Base-by-base conservation (phyloP, 2,888 invertebrate genomes). In the Drosophila anceps region DNA sequence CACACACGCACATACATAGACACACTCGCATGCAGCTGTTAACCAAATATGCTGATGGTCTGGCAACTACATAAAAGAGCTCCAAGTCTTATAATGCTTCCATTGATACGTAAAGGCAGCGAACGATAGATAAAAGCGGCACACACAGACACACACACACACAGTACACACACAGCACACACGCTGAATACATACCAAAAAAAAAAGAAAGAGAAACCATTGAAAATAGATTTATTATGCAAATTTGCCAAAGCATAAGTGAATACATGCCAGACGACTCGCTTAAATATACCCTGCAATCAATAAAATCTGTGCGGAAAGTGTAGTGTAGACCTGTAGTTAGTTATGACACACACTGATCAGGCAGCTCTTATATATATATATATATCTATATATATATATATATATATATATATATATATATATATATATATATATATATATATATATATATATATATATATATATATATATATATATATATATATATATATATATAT, bases 221-320 rank as follows among this genome's bases (percentile, higher is more conserved):
- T 87, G 85, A 81, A 88, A 90, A 87, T 90, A 89, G 90, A 90
- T 90, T 88, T 88, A 89, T 81, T 90, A 88, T 88, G 87, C 77
- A 90, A 88, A 88, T 89, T 90, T 81, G 82, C 84, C 61, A 70
- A 73, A 74, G 82, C 78, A 76, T 80, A 84, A 87, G 87, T 77
- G 82, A 86, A 84, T 74, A 82, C 75, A 71, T 65, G 64, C 51
- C 61, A 77, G 77, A 76, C 73, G 57, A 41, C 41, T 51, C 48
- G 46, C 63, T 50, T 10, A 55, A 41, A 41, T 18, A 72, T 64
- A 81, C 73, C 67, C 77, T 51, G 27, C 31, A 75, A n/a, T 24
- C 29, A 15, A 15, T 39, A 27, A 8, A 39, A 48, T 1, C 7
- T 43, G 1, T 8, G 5, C 10, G 12, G n/a, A 20, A 0, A 15